Base-by-base conservation (phyloP, 2,888 invertebrate species). In the Lasioglossum zephyrum region DNA sequence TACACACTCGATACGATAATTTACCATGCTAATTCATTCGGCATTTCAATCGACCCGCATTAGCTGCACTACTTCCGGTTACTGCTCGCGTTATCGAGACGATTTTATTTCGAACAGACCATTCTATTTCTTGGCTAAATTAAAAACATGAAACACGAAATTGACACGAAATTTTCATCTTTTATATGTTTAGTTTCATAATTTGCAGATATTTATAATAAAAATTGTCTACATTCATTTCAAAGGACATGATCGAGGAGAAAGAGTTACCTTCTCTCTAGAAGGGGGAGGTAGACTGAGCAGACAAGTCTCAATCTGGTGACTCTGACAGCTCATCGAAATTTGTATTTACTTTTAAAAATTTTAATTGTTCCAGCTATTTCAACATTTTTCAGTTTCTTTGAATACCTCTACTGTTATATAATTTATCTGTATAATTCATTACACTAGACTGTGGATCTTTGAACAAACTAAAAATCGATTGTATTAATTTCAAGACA, bases 21-120 rank as follows among this genome's bases (percentile, higher is more conserved):
- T 79, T 57, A 69, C 4, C 47, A 79, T 82, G 66, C 69, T 80
- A 80, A 82, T 74, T 49, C 8, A 83, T 82, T 75, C 80, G 22
- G 70, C 79, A 82, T 80, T 81, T 76, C 36, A 84, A 84, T 81
- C 81, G 22, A 41, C 31, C n/a, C 44, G 66, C 22, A 5, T 41
- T 31, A 70, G 47, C 53, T n/a, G 53, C n/a, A n/a, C n/a, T 57
- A 57, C 49, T 73, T 77, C 81, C 57, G 53, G 73, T 47, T 36
- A n/a, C n/a, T 39, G 66, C 22, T 44, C 4, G 41, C 16, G 26
- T 26, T 73, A 69, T 60, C 73, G 77, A 83, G 80, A 72, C n/a
- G 63, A 69, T n/a, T 63, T 36, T 36, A 74, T 49, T 49, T 70
- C 41, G 36, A 53, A 78, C 44, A 66, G 2, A 16, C 6, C 22